Evolutionary conservation across 1,140 invertebrate species (phyloP).

Genomic region (Hermetia illucens): DNA sequence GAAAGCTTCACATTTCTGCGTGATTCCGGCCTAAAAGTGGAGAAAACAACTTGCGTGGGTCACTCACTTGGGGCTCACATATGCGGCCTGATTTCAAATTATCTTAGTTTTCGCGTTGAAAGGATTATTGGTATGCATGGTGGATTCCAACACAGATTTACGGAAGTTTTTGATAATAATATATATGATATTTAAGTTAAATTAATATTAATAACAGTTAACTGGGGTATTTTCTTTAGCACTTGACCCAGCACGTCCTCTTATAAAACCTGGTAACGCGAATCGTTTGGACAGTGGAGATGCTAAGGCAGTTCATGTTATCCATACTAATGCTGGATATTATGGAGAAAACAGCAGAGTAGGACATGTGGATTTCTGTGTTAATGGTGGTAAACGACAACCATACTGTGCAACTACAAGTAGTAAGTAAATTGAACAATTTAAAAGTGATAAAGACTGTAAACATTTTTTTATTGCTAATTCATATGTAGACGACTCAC

Average conservation of each 20-base stretch:
- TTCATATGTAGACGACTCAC: too few species aligned
- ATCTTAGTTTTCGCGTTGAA: conserved; percentile 43
- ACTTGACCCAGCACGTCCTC: conserved; percentile 56
- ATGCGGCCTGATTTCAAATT: conserved; percentile 57
- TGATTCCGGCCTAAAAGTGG: conserved; percentile 41
- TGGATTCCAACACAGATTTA: background rate
- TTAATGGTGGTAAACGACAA: conserved; percentile 57
- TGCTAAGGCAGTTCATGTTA: conserved; percentile 53
- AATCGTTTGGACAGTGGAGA: conserved; percentile 50
- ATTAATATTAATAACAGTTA: conserved; percentile 1
- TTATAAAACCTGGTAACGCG: conserved; percentile 42
- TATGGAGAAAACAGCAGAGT: conserved; percentile 53
- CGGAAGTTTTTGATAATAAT: background rate
- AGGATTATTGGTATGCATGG: conserved; percentile 37
- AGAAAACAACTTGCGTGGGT: conserved; percentile 52
- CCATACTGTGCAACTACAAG: conserved; percentile 52
- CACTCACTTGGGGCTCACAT: conserved; percentile 60
- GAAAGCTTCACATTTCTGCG: conserved; percentile 43
- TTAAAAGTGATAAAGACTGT: background rate
- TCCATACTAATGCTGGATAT: conserved; percentile 60
- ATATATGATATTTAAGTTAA: background rate
- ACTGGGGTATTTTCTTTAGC: conserved; percentile 24
- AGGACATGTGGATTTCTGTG: conserved; percentile 59
- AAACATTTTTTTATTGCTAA: too few species aligned
- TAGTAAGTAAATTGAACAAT: conserved; percentile 31